Base-by-base conservation (phyloP, 2,113 vertebrate species). In the Halichoeres trimaculatus region DNA sequence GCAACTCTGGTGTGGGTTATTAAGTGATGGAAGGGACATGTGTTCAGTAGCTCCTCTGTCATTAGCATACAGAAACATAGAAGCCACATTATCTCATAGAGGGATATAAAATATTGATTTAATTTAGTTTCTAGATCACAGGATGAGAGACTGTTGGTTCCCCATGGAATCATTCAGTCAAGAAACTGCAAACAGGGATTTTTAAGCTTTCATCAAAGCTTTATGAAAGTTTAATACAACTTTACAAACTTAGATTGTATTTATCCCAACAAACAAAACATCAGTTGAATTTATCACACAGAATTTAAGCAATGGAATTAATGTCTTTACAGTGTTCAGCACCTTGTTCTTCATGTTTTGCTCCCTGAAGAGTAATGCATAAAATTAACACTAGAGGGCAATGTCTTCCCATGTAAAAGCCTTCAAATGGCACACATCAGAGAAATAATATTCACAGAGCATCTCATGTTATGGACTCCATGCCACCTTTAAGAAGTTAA, bases 361-460 rank as follows among this genome's bases (percentile, higher is more conserved):
- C 22, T 36, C 23, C 10, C 22, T 22, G 2, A 64, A 51, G 23
- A 40, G 60, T 38, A 86, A 75, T 81, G n/a, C 69, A 59, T 23
- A 6, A 13, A 38, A 1, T 30, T 0, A 43, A 36, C 90, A 88
- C 90, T 80, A 93, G 92, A 90, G 84, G 80, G 84, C 89, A 91
- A 64, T 87, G 58, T 76, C 76, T 63, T n/a, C 70, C 78, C 71
- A n/a, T 73, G 35, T 52, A 81, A 74, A 20, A 62, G 36, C 64
- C 56, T 14, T 8, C 4, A 60, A 60, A 12, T 0, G 0, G 67
- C 19, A n/a, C 72, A 70, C 63, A 11, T 67, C 64, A 62, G 22
- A 40, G 20, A 9, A 1, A 10, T 53, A 38, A 51, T 36, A 8
- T 13, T 14, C 26, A 40, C 20, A 43, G 36, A 51, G 35, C 14